Conservation (phyloP, 2,797 vertebrate species). For the Acanthornis magna region DNA sequence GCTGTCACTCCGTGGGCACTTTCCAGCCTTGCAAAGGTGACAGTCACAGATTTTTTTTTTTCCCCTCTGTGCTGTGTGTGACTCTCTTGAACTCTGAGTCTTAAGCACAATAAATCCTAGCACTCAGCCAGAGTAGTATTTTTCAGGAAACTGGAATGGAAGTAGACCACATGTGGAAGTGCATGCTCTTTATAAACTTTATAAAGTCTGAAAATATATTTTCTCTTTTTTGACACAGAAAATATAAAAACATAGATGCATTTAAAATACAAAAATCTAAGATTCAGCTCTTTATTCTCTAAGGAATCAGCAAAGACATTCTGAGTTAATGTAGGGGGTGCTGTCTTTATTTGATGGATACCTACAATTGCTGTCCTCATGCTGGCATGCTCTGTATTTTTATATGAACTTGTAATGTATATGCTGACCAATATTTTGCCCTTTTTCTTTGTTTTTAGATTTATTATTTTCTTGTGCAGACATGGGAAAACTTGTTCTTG, state of each 20-base stretch:
- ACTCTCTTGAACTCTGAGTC: neutral
- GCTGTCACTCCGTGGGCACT: neutral
- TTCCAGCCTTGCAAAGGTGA: neutral
- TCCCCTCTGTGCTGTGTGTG: neutral
- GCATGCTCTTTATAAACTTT: neutral
- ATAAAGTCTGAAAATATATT: neutral
- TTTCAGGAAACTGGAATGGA: neutral
- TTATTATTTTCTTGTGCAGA: neutral
- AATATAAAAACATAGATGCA: neutral
- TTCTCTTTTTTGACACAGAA: neutral
- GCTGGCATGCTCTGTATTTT: neutral
- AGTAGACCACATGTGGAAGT: neutral
- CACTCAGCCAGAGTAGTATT: neutral
- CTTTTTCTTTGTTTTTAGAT: neutral
- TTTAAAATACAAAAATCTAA: neutral
- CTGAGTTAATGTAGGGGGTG: neutral
- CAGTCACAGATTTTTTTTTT: neutral
- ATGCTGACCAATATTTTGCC: neutral
- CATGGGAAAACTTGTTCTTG: neutral
- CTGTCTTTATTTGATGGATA: neutral
- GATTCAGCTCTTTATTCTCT: neutral
- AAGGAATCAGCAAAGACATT: neutral
- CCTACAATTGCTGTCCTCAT: neutral
- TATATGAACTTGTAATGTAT: neutral
- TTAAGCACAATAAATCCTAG: neutral